These are phyloP conservation scores for Chitala chitala DNA, from an alignment of 2,113 vertebrate genomes.

Conservation along the genomic window DNA sequence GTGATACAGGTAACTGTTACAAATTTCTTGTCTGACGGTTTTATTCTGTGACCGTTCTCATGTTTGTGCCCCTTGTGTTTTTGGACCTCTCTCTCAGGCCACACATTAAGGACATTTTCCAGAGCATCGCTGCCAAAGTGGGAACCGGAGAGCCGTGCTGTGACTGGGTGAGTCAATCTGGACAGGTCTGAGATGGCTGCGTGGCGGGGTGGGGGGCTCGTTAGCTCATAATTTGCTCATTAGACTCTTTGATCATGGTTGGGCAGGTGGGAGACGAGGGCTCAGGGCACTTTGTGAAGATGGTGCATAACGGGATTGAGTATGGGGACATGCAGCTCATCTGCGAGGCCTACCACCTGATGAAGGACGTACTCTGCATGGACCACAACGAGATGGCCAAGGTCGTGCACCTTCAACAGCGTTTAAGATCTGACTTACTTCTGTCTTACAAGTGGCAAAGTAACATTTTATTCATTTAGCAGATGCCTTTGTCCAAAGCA, in stretches of 20 bases:
- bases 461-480: too few relatives aligned
- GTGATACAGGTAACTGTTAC: too few relatives aligned
- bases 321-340: constrained; percentile 99
- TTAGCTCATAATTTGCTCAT: neutral
- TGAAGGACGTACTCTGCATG: constrained; percentile 89
- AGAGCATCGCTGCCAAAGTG: constrained; percentile 91
- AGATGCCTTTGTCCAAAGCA: too few relatives aligned
- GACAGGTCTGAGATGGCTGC: neutral
- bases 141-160: constrained; percentile 92
- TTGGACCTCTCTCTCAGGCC: constrained; percentile 66
- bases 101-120: constrained; percentile 92
- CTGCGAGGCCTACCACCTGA: constrained; percentile 95
- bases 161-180: constrained; percentile 79
- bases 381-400: constrained; percentile 82
- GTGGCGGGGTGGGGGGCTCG: neutral
- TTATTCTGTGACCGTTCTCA: neutral
- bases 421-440: neutral
- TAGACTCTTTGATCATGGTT: constrained; percentile 37
- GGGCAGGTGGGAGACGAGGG: constrained; percentile 95
- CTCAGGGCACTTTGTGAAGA: constrained; percentile 94
- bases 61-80: neutral
- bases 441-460: neutral
- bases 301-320: constrained; percentile 99
- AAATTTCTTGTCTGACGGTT: too few relatives aligned
- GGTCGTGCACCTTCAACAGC: constrained; percentile 55